Conservation (phyloP, 2,113 vertebrate genomes). For the Thamnophis sirtalis region DNA sequence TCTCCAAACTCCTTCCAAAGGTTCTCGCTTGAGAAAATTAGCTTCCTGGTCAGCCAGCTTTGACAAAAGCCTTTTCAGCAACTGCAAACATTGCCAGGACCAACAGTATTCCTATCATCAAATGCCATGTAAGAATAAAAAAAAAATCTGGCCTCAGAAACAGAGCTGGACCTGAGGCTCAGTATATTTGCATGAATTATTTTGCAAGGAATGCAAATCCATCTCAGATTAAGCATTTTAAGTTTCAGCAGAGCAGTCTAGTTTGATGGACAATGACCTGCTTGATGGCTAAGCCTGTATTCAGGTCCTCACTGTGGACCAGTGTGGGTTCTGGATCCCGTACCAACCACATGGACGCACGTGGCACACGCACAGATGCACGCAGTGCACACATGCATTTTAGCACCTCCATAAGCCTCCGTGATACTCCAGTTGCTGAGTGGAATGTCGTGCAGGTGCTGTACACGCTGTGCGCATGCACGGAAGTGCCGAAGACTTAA, state of each 20-base stretch:
- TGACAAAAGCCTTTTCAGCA: conserved; percentile 6
- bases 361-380: too few relatives aligned
- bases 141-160: not conserved
- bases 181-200: not conserved
- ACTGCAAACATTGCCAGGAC: not conserved
- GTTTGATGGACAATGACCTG: not conserved
- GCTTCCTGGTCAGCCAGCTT: conserved; percentile 5
- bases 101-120: not conserved
- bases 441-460: too few relatives aligned
- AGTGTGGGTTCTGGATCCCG: too few relatives aligned
- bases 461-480: too few relatives aligned
- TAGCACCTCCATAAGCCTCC: too few relatives aligned
- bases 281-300: not conserved
- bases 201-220: not conserved
- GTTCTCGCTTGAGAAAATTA: not conserved
- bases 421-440: too few relatives aligned
- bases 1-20: not conserved
- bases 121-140: not conserved
- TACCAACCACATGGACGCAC: too few relatives aligned
- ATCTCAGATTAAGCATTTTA: not conserved
- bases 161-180: not conserved
- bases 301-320: not conserved
- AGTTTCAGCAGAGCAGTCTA: not conserved
- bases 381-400: too few relatives aligned
- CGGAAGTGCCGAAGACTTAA: too few relatives aligned